Evolutionary conservation across 2,797 vertebrate genomes (phyloP).

Genomic region (Threskiornis aethiopicus): DNA sequence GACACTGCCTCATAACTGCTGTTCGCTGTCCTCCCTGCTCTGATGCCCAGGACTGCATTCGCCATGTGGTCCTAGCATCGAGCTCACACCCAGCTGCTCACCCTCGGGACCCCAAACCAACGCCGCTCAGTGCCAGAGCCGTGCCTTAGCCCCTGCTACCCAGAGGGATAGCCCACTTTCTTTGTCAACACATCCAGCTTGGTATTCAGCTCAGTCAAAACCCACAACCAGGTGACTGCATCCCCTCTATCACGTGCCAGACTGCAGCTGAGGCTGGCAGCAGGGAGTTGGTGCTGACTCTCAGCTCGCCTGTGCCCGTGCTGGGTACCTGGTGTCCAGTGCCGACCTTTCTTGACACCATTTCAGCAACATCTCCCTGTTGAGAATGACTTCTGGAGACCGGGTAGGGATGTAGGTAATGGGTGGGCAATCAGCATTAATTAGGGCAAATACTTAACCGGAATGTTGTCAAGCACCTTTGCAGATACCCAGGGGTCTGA

Average conservation of each 20-base stretch:
- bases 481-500: neutral
- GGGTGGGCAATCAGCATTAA: neutral
- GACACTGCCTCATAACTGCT: neutral
- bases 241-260: fast-evolving
- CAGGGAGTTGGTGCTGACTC: fast-evolving
- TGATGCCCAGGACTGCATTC: neutral
- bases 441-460: neutral
- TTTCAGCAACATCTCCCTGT: neutral
- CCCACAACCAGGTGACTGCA: neutral
- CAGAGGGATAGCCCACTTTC: neutral
- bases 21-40: neutral
- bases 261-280: neutral
- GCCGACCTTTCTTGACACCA: neutral
- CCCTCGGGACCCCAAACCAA: neutral
- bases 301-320: neutral
- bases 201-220: neutral
- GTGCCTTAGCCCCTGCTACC: neutral
- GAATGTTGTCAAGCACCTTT: neutral
- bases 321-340: neutral
- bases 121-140: neutral
- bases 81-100: neutral
- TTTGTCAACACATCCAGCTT: neutral
- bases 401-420: neutral
- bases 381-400: neutral
- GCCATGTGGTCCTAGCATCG: fast-evolving